Evolutionary conservation across 2,888 invertebrate genomes (phyloP).

Genomic region (Watsonalla cultraria): DNA sequence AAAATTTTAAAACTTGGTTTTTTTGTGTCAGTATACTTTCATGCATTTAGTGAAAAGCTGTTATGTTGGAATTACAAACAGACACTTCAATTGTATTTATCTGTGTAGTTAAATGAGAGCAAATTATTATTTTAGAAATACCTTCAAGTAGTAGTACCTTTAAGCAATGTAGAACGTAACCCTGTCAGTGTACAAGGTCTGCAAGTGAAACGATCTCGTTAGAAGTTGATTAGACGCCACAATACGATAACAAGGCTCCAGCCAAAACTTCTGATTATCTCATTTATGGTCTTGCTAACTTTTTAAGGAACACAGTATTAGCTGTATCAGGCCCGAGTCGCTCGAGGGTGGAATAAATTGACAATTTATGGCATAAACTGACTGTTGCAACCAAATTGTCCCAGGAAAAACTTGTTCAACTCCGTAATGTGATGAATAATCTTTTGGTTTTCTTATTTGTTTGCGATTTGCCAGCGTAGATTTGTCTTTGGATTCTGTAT

Average conservation of each 20-base stretch:
- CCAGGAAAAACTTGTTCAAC: neutral
- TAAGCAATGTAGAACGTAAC: too few relatives aligned
- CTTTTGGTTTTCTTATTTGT: neutral
- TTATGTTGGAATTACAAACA: too few relatives aligned
- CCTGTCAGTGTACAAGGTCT: conserved; percentile 22
- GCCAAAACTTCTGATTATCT: conserved; percentile 47
- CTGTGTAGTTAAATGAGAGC: too few relatives aligned
- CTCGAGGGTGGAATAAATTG: conserved; percentile 24
- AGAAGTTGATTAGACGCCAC: conserved; percentile 57
- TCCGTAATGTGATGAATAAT: conserved; percentile 1
- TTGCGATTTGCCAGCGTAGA: neutral
- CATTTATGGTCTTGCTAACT: conserved; percentile 24
- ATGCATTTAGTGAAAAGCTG: too few relatives aligned
- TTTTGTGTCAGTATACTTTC: too few relatives aligned
- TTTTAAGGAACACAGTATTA: conserved; percentile 35
- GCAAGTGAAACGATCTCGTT: conserved; percentile 41
- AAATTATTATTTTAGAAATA: too few relatives aligned
- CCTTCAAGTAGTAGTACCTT: too few relatives aligned
- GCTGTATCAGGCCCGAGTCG: conserved; percentile 19
- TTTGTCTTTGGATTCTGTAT: neutral
- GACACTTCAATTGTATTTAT: too few relatives aligned
- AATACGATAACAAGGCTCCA: conserved; percentile 41
- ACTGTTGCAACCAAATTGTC: conserved; percentile 17
- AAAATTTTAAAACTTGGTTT: too few relatives aligned
- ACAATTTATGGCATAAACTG: conserved; percentile 20